Conservation (phyloP, 1,140 invertebrate genomes). For the Diachasmimorpha longicaudata region DNA sequence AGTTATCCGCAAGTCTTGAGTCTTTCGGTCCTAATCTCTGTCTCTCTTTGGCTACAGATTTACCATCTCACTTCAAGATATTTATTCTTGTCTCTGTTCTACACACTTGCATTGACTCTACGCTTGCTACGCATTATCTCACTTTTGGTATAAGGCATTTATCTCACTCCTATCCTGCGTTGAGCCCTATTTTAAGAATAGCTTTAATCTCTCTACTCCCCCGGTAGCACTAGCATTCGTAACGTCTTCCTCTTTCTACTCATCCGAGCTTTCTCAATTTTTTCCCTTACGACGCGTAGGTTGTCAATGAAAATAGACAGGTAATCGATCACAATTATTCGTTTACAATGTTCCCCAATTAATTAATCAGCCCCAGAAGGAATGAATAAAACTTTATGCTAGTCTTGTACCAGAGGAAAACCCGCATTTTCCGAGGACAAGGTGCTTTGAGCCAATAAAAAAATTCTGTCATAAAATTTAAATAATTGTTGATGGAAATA, state of each 20-base stretch:
- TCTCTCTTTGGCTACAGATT: background rate
- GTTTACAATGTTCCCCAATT: background rate
- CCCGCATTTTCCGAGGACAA: too few relatives aligned
- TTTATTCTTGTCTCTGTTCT: slow-evolving; percentile 37
- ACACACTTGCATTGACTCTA: background rate
- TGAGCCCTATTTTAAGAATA: slow-evolving; percentile 56
- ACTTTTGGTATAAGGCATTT: background rate
- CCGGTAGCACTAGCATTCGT: slow-evolving; percentile 19
- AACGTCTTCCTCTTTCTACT: slow-evolving; percentile 30
- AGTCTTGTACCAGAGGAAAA: too few relatives aligned
- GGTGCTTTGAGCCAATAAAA: too few relatives aligned
- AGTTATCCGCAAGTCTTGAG: slow-evolving; percentile 47
- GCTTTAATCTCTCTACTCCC: slow-evolving; percentile 43
- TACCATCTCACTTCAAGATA: slow-evolving; percentile 21
- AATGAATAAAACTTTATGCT: too few relatives aligned
- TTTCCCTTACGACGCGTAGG: background rate
- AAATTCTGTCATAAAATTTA: too few relatives aligned
- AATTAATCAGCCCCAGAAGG: background rate
- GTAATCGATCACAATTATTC: background rate
- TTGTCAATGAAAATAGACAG: background rate
- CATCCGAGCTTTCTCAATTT: slow-evolving; percentile 21
- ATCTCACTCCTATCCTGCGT: slow-evolving; percentile 17
- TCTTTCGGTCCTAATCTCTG: slow-evolving; percentile 11
- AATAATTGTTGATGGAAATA: too few relatives aligned
- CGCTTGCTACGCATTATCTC: background rate